Evolutionary conservation across 2,797 vertebrate species (phyloP).

Genomic region (Euphonia xanthogaster): DNA sequence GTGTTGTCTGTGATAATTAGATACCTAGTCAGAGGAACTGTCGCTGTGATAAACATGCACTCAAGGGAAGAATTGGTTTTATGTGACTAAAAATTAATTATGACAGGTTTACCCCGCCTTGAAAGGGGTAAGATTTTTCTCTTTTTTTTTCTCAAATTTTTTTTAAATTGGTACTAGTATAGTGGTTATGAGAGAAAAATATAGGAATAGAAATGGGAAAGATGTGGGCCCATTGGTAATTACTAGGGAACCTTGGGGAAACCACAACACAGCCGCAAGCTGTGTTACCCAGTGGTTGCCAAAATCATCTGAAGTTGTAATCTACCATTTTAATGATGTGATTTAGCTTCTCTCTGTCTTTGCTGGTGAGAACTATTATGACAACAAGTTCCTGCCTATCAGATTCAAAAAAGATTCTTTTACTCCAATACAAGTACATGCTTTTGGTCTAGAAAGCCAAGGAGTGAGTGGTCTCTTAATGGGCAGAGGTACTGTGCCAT

Average conservation of each 20-base stretch:
- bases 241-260: neutral
- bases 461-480: neutral
- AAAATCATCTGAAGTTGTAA: neutral
- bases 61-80: neutral
- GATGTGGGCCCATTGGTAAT: neutral
- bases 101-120: neutral
- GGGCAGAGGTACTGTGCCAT: neutral
- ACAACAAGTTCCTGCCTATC: neutral
- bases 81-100: neutral
- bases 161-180: neutral
- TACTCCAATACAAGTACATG: neutral
- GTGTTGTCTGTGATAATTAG: neutral
- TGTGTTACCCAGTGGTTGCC: neutral
- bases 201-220: neutral
- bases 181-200: neutral
- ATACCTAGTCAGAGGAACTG: neutral
- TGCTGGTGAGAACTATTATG: neutral
- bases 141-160: neutral
- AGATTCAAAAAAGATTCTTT: neutral
- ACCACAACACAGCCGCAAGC: neutral
- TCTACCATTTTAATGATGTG: neutral
- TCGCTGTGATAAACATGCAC: neutral
- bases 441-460: neutral
- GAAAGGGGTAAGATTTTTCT: neutral
- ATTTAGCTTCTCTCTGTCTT: neutral